Base-by-base conservation (phyloP, 1,140 invertebrate species). In the Drosophila ficusphila region DNA sequence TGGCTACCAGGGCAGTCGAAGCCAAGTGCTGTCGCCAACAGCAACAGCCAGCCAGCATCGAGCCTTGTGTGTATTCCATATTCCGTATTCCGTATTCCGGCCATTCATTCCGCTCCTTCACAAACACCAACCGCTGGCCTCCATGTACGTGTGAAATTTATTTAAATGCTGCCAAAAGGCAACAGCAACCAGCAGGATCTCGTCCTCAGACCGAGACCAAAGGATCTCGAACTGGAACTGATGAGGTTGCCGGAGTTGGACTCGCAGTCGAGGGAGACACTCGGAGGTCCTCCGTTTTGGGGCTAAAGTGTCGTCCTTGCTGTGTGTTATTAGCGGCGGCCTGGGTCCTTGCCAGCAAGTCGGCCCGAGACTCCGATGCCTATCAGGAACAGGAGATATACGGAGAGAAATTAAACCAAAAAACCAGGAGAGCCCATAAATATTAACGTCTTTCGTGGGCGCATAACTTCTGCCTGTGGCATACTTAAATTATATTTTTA, bases 101-200 rank as follows among this genome's bases (percentile, higher is more conserved):
- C 51, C 51, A 25, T 21, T 6, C 38, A n/a, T 33, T 11, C 19
- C 41, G 14, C 9, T 46, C 18, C 36, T n/a, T 21, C 16, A 33
- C 58, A 3, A 29, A n/a, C 54, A 18, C 39, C 29, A 42, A 60
- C 54, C 39, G 54, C 60, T 25, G 54, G 18, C 49, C 39, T 73
- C 38, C 65, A 34, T 74, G 72, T 67, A 33, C 74, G 79, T 67
- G 79, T 65, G 27, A 67, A 86, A 88, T 86, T 81, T 86, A 88
- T 86, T 86, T 86, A 78, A 86, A 81, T 72, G 82, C 82, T 86
- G 82, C 82, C 82, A 86, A 86, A 88, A 81, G 76, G 68, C 73
- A 70, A 77, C 52, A 56, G 46, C 61, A 62, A 57, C 27, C 27
- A 62, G 25, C 57, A n/a, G 36, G 18, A 21, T 19, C 56, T 49